Evolutionary conservation across 2,113 vertebrate genomes (phyloP).

Genomic region (Syngnathus floridae): DNA sequence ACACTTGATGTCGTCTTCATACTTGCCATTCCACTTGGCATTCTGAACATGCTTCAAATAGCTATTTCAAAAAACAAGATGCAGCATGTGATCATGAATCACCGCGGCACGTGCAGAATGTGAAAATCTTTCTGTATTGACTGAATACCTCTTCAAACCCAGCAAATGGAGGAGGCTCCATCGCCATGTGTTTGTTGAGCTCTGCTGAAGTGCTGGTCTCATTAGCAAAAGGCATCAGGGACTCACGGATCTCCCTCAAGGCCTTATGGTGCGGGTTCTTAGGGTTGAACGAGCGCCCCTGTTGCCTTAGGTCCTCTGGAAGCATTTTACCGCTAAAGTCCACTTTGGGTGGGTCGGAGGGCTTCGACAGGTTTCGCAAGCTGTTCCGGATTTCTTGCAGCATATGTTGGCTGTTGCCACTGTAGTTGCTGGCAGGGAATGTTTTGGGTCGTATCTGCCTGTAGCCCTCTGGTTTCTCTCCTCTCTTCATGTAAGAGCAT

Average conservation of each 20-base stretch:
- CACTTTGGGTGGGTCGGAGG: slow-evolving; percentile 81
- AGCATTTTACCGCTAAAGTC: slow-evolving; percentile 76
- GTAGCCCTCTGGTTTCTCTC: slow-evolving; percentile 93
- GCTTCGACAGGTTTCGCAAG: slow-evolving; percentile 86
- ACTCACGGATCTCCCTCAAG: slow-evolving; percentile 90
- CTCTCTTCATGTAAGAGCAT: slow-evolving; percentile 97
- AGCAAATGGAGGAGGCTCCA: slow-evolving; percentile 76
- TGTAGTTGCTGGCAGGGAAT: slow-evolving; percentile 90
- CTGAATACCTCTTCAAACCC: slow-evolving; percentile 81
- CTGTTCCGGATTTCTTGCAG: slow-evolving; percentile 96
- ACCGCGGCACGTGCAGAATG: slow-evolving; percentile 30
- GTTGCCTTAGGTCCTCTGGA: slow-evolving; percentile 81
- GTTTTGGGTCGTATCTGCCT: slow-evolving; percentile 99
- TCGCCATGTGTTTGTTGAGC: slow-evolving; percentile 81
- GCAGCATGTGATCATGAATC: slow-evolving; percentile 16
- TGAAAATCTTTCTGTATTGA: not conserved
- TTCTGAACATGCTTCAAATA: slow-evolving; percentile 55
- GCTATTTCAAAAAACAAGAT: slow-evolving; percentile 20
- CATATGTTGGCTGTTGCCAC: slow-evolving; percentile 94
- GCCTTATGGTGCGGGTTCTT: slow-evolving; percentile 88
- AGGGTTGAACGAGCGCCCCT: slow-evolving; percentile 77
- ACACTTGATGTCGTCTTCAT: not conserved
- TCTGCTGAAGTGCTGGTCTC: slow-evolving; percentile 74
- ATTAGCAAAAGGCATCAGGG: slow-evolving; percentile 86
- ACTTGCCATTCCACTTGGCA: slow-evolving; percentile 57